A percentile compares a stretch with the other conserved stretches of the same genome.
Evolutionary conservation across 2,888 invertebrate species (phyloP).

Genomic region (Oscheius sp.): DNA sequence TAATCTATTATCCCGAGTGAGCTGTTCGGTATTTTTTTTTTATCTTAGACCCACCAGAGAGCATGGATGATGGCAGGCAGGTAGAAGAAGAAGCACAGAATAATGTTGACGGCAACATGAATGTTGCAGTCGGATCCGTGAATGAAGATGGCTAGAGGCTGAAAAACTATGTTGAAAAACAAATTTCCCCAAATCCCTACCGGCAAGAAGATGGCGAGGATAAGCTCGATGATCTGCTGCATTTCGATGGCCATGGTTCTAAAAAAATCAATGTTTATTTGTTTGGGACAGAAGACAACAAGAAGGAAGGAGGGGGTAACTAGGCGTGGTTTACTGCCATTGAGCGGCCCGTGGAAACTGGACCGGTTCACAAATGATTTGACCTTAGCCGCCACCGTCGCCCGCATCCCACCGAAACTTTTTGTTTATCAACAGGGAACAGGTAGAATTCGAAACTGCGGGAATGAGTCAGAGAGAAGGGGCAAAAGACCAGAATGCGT

Average conservation of each 20-base stretch:
- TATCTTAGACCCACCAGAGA: conserved; percentile 55
- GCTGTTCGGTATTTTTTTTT: neutral
- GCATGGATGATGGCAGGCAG: conserved; percentile 67
- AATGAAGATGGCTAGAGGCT: conserved; percentile 70
- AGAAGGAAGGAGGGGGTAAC: neutral
- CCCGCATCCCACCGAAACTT: conserved; percentile 7
- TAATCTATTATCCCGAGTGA: neutral
- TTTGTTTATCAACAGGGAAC: conserved; percentile 18
- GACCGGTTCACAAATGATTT: conserved; percentile 20
- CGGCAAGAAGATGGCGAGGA: conserved; percentile 70
- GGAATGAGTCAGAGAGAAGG: conserved; percentile 3
- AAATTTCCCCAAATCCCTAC: conserved; percentile 44
- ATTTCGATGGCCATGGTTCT: conserved; percentile 63
- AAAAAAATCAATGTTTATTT: neutral
- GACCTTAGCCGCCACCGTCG: neutral
- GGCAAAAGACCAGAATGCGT: neutral
- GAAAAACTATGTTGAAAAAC: conserved; percentile 32
- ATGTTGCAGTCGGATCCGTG: conserved; percentile 68
- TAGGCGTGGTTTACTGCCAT: neutral
- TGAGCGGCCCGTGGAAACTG: too few relatives aligned
- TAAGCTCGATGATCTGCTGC: conserved; percentile 71
- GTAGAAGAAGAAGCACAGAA: conserved; percentile 67
- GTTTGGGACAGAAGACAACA: neutral
- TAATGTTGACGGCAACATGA: conserved; percentile 66
- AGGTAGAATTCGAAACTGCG: neutral